These are phyloP conservation scores for Drosophila bipectinata DNA, from an alignment of 1,140 invertebrate species.

Conservation along the genomic window DNA sequence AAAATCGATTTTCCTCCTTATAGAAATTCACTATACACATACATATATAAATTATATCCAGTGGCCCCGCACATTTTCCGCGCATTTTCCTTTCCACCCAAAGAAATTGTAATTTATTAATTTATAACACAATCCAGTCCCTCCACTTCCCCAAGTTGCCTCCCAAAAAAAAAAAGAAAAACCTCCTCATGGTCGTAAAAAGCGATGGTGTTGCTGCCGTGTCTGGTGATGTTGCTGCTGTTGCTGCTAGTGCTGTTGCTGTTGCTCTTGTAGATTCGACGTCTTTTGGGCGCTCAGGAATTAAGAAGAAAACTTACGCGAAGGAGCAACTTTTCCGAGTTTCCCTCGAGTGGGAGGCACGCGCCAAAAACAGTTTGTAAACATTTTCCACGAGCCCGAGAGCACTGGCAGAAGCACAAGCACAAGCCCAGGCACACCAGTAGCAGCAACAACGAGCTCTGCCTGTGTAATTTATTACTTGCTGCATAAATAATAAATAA, in stretches of 20 bases:
- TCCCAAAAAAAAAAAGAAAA: no score
- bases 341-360: conserved; percentile 58
- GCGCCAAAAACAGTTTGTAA: conserved; percentile 76
- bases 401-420: conserved; percentile 4
- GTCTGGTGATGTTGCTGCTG: conserved; percentile 29
- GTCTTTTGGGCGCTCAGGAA: conserved; percentile 57
- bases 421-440: background rate
- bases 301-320: conserved; percentile 59
- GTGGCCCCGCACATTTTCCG: conserved; percentile 41
- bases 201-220: conserved; percentile 45
- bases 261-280: conserved; percentile 23
- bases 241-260: conserved; percentile 18
- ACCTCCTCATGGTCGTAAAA: conserved; percentile 55
- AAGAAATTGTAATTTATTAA: conserved; percentile 81
- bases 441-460: conserved; percentile 26
- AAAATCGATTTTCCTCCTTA: conserved; percentile 63
- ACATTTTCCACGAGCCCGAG: conserved; percentile 40
- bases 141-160: background rate
- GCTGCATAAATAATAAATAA: conserved; percentile 83
- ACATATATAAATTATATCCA: conserved; percentile 43
- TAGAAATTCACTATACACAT: conserved; percentile 38
- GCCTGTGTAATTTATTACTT: conserved; percentile 82
- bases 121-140: conserved; percentile 63
- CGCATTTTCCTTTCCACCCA: conserved; percentile 44
- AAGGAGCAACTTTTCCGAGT: conserved; percentile 39